phyloP scores from a whole-genome alignment of 1,140 invertebrate species.

The Aphelenchoides besseyi region DNA sequence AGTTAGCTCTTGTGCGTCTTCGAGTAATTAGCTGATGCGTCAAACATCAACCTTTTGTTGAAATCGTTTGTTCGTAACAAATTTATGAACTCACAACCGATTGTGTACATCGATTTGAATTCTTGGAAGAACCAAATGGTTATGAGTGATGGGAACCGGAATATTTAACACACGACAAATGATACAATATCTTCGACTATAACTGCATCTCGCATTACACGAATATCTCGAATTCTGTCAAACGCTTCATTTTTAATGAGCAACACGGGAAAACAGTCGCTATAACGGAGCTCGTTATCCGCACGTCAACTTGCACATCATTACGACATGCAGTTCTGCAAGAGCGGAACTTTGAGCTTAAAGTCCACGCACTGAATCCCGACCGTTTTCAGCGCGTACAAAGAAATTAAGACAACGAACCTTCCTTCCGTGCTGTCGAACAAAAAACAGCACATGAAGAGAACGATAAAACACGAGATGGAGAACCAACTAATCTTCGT shows the following conservation, averaged over 20 bases:
- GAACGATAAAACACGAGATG: not conserved
- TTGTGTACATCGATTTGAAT: too few relatives aligned
- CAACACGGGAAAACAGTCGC: not conserved
- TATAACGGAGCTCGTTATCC: constrained; percentile 3
- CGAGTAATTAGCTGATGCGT: too few relatives aligned
- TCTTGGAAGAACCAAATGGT: too few relatives aligned
- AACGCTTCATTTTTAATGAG: constrained; percentile 1
- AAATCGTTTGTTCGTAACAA: too few relatives aligned
- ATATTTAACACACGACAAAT: too few relatives aligned
- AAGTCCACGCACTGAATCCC: not conserved
- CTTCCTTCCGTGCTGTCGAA: not conserved
- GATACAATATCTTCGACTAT: too few relatives aligned
- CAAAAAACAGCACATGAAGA: not conserved
- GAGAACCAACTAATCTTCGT: not conserved
- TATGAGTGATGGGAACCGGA: too few relatives aligned
- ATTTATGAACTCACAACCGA: too few relatives aligned
- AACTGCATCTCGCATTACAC: not conserved
- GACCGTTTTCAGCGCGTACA: not conserved
- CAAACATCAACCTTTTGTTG: too few relatives aligned
- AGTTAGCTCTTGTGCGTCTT: too few relatives aligned
- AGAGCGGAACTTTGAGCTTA: not conserved
- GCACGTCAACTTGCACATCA: not conserved
- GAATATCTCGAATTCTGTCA: not conserved
- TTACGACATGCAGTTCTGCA: not conserved
- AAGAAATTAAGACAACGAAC: not conserved